Base-by-base conservation (phyloP, 2,113 vertebrate species). In the Ibidorhyncha struthersii region DNA sequence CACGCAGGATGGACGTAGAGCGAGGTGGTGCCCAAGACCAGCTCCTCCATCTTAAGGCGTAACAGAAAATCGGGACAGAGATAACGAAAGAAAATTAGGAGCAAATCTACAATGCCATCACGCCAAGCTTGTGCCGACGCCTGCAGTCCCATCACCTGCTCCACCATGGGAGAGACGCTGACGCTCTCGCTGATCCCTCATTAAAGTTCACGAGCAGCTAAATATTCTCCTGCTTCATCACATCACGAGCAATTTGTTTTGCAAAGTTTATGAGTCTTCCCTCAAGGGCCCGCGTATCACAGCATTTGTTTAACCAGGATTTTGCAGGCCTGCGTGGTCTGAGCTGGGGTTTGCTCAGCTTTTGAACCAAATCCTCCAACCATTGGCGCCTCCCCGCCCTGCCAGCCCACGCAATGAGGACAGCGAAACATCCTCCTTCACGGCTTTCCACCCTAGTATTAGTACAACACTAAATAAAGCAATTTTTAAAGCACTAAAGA, bases 371-470 rank as follows among this genome's bases (percentile, higher is more conserved):
- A 18, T 34, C 47, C 66, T 72, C 49, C 76, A 78, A 38, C 55
- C 43, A 30, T 5, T 38, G 62, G 41, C 6, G 1, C 34, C 70
- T 20, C 78, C 14, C 10, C 0, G 0, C 56, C 17, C 38, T 63
- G 45, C 56, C 15, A 7, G n/a, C 5, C n/a, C 29, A 36, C 0
- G 5, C 45, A 41, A 38, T 23, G 8, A 14, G 73, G 69, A 25
- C 34, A 62, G 40, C 25, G 2, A 50, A 41, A 9, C 11, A 8
- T 16, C 59, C 15, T 38, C 67, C 63, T 50, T 17, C 8, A 3
- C 4, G n/a, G 8, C 13, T 21, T 45, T 38, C 62, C 71, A 43
- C 0, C 1, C 62, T 27, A 10, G 3, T 5, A 4, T 6, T 45
- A 30, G 25, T 6, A 29, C 21, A 49, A n/a, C 2, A 7, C 43